Evolutionary conservation across 2,888 invertebrate species (phyloP), one percentile per base, ranked within the genome.

Genomic region (Branchellion lobata): DNA sequence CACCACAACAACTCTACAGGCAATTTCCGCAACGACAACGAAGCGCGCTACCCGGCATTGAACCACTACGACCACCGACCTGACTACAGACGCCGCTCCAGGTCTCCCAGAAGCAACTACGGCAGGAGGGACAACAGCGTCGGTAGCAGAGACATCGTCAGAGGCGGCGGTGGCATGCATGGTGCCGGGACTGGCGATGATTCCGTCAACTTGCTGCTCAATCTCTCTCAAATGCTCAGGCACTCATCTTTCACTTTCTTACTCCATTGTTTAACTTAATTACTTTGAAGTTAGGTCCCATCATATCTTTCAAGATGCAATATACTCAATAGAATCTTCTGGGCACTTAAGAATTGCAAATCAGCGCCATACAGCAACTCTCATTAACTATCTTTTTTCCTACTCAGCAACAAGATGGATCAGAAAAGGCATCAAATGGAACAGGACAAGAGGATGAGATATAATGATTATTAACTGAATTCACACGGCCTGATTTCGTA

Each of bases 211-310:
- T 47, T 79, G 51, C 79, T 79, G 0, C 61, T 79, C 14, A 79
- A 73, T 33, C 79, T 79, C 53, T 72, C 72, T 31, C 79, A 79
- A 31, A 73, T 79, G 79, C 57, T 79, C n/a, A 36, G 71, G 79
- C 73, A 29, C 40, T n/a, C n/a, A n/a, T n/a, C n/a, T n/a, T n/a
- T n/a, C n/a, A n/a, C n/a, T n/a, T n/a, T n/a, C n/a, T n/a, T n/a
- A n/a, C n/a, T n/a, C n/a, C n/a, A n/a, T n/a, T n/a, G n/a, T n/a
- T n/a, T n/a, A n/a, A n/a, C n/a, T n/a, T n/a, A n/a, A n/a, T n/a
- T n/a, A n/a, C n/a, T n/a, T n/a, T n/a, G n/a, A n/a, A n/a, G n/a
- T n/a, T n/a, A n/a, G n/a, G n/a, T n/a, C n/a, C n/a, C n/a, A n/a
- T n/a, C n/a, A n/a, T n/a, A n/a, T n/a, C n/a, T n/a, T n/a, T n/a